Evolutionary conservation across 2,797 vertebrate genomes (phyloP).

Genomic region (Limosa lapponica): DNA sequence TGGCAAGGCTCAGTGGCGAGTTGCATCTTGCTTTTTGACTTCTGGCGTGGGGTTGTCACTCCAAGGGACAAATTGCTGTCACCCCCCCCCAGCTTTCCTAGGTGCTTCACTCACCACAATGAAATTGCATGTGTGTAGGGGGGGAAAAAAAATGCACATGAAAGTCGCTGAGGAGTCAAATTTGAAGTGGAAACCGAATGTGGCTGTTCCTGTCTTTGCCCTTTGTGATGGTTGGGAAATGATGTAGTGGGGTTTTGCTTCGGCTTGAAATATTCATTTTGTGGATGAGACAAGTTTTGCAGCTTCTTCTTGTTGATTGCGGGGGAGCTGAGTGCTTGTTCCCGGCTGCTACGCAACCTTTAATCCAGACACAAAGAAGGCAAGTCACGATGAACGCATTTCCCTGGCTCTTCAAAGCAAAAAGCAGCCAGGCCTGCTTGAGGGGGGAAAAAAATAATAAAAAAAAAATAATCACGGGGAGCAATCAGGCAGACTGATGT

Average conservation of each 20-base stretch:
- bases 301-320: background rate
- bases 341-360: slow-evolving; percentile 28
- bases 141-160: background rate
- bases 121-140: background rate
- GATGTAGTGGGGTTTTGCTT: background rate
- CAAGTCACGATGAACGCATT: background rate
- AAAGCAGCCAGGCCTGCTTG: background rate
- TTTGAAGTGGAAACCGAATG: background rate
- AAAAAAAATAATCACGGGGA: background rate
- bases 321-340: background rate
- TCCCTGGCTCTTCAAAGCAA: slow-evolving; percentile 40
- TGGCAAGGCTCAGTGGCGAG: background rate
- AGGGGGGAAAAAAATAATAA: fast-evolving
- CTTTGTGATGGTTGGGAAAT: background rate
- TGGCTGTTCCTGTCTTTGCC: background rate
- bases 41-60: background rate
- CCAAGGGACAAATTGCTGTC: background rate
- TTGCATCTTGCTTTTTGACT: background rate
- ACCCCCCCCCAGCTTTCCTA: background rate
- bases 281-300: slow-evolving; percentile 8
- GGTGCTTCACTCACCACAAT: fast-evolving
- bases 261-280: background rate
- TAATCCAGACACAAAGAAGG: slow-evolving; percentile 21
- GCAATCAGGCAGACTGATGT: background rate
- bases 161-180: background rate